Percentiles rank a stretch among this genome's conserved stretches.
Conservation (phyloP, 1,140 invertebrate species). For the Probaryconus sp. region DNA sequence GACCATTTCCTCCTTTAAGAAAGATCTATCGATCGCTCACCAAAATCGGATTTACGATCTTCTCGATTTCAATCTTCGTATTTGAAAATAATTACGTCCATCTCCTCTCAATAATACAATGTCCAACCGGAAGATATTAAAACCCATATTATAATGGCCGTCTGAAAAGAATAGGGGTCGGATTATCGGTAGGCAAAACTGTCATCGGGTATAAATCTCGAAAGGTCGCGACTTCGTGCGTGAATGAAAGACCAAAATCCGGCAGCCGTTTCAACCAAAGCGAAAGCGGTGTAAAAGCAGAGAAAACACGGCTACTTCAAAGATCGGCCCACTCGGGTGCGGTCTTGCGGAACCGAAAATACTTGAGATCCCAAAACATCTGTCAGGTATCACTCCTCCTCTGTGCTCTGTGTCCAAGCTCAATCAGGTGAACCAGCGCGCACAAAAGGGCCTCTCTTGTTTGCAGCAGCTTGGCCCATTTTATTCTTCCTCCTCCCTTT, state of each 20-base stretch:
- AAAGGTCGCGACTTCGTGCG: constrained; percentile 25
- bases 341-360: constrained; percentile 67
- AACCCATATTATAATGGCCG: constrained; percentile 34
- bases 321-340: constrained; percentile 54
- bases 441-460: constrained; percentile 45
- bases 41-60: constrained; percentile 51
- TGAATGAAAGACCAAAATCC: constrained; percentile 43
- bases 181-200: constrained; percentile 46
- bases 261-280: constrained; percentile 54
- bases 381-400: constrained; percentile 76
- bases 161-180: constrained; percentile 14
- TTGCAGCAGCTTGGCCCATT: constrained; percentile 35
- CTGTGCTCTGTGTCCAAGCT: constrained; percentile 68
- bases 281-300: constrained; percentile 47
- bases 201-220: constrained; percentile 36
- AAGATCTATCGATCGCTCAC: constrained; percentile 11
- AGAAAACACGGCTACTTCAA: constrained; percentile 68
- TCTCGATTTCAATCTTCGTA: constrained; percentile 42
- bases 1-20: constrained; percentile 6
- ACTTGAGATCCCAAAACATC: constrained; percentile 72
- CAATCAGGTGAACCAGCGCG: constrained; percentile 73
- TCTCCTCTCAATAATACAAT: constrained; percentile 40
- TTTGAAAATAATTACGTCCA: constrained; percentile 58
- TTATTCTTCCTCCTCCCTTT: too few relatives aligned
- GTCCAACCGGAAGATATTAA: constrained; percentile 40